A percentile compares a stretch with the other conserved stretches of the same genome.
phyloP scores from a whole-genome alignment of 2,797 vertebrate species.

The Aphelocoma californica region DNA sequence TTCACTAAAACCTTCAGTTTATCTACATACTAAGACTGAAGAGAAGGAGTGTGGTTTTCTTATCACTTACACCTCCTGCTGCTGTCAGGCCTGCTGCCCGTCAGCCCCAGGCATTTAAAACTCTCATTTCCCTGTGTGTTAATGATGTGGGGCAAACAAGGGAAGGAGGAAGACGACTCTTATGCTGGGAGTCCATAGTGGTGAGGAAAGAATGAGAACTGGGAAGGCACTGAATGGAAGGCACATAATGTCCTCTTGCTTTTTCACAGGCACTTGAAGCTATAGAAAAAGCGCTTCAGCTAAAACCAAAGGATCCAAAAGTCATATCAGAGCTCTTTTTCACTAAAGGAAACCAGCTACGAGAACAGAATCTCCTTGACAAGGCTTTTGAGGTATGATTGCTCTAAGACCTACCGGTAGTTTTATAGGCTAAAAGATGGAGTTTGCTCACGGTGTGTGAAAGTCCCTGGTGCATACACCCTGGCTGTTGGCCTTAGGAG shows the following conservation, averaged over 20 bases:
- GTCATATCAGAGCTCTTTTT: constrained; percentile 92
- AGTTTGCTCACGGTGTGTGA: neutral
- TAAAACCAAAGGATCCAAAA: constrained; percentile 85
- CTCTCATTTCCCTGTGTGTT: neutral
- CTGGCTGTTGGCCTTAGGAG: neutral
- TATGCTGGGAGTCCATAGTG: neutral
- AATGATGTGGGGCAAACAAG: neutral
- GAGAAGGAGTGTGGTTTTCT: neutral
- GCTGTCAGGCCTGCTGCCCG: neutral
- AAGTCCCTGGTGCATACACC: neutral
- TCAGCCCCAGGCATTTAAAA: neutral
- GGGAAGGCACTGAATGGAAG: neutral
- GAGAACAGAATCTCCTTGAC: constrained; percentile 93
- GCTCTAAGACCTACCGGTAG: neutral
- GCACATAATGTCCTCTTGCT: neutral
- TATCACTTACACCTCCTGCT: neutral
- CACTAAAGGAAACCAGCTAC: constrained; percentile 95
- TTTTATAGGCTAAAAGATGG: neutral
- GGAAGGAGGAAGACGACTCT: neutral
- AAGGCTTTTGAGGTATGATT: constrained; percentile 87
- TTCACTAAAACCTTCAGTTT: neutral
- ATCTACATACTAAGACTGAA: neutral
- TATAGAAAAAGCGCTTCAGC: constrained; percentile 86
- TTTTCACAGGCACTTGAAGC: constrained; percentile 85
- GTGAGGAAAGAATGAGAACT: neutral